A percentile compares a stretch with the other conserved stretches of the same genome.
phyloP scores from a whole-genome alignment of 1,140 invertebrate species.

The Periplaneta americana region DNA sequence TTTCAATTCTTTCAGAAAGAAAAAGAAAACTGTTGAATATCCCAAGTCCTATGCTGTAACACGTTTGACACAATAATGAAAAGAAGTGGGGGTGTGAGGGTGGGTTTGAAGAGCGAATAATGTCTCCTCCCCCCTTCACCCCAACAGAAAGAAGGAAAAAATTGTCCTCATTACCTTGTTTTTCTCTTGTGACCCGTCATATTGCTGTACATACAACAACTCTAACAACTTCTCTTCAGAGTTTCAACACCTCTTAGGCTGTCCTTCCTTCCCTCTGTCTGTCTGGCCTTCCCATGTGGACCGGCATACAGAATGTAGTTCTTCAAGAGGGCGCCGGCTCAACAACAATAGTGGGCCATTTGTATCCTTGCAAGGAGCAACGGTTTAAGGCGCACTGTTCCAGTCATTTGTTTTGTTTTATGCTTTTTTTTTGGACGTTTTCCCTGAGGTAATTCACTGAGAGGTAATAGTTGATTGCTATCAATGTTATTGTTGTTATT shows the following conservation, averaged over 20 bases:
- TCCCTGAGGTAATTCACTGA: too few relatives aligned
- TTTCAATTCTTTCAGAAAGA: too few relatives aligned
- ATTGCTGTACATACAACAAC: neutral
- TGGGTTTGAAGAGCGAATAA: neutral
- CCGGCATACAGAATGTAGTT: too few relatives aligned
- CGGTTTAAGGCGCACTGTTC: neutral
- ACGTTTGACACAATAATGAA: neutral
- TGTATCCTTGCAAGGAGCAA: neutral
- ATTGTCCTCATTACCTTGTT: neutral
- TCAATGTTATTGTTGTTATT: too few relatives aligned
- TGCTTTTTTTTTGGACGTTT: too few relatives aligned
- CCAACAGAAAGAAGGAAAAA: neutral
- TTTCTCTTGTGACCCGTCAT: neutral
- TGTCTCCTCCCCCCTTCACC: neutral
- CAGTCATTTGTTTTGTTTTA: neutral
- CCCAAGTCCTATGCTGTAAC: neutral
- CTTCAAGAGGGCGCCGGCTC: too few relatives aligned
- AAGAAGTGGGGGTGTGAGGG: neutral
- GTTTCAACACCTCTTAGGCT: neutral
- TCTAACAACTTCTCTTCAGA: neutral
- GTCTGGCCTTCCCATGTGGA: too few relatives aligned
- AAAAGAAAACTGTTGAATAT: neutral
- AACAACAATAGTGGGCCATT: neutral
- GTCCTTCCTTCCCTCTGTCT: neutral
- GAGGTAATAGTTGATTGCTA: too few relatives aligned